Evolutionary conservation across 2,888 invertebrate genomes (phyloP).

Genomic region (Pteria penguin): DNA sequence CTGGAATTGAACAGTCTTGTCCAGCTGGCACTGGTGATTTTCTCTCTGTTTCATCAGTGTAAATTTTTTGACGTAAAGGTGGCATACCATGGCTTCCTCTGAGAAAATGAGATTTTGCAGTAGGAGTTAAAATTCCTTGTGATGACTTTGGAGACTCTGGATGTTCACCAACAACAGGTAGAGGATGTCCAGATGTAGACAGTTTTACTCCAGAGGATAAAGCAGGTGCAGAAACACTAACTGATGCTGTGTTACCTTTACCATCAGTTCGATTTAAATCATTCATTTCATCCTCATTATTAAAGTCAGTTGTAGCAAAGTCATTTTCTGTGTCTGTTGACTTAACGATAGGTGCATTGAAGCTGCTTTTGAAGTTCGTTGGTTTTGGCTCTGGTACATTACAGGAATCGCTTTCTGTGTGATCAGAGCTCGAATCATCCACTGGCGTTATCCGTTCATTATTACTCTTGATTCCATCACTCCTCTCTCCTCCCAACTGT

Average conservation of each 20-base stretch:
- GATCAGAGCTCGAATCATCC: conserved; percentile 60
- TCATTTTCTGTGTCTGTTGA: conserved; percentile 73
- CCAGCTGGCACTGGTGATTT: not conserved
- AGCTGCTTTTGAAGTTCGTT: conserved; percentile 35
- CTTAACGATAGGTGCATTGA: conserved; percentile 60
- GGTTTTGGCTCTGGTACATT: conserved; percentile 62
- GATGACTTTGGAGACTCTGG: conserved; percentile 10
- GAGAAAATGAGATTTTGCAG: not conserved
- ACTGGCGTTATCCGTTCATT: too few species aligned
- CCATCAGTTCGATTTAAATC: conserved; percentile 68
- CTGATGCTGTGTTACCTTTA: conserved; percentile 30
- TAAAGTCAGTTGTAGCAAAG: conserved; percentile 73
- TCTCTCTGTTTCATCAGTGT: conserved; percentile 26
- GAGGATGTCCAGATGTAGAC: conserved; percentile 42
- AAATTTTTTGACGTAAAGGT: conserved; percentile 54
- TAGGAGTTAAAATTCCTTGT: not conserved
- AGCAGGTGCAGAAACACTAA: not conserved
- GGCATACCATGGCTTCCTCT: conserved; percentile 48
- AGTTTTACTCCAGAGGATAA: conserved; percentile 21
- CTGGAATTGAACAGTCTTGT: not conserved
- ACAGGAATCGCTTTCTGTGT: conserved; percentile 70
- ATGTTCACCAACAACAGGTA: conserved; percentile 32
- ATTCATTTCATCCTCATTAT: conserved; percentile 69
- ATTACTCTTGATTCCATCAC: not conserved
- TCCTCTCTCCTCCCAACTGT: not conserved